Evolutionary conservation across 2,113 vertebrate genomes (phyloP).

Genomic region (Platysternon megacephalum): DNA sequence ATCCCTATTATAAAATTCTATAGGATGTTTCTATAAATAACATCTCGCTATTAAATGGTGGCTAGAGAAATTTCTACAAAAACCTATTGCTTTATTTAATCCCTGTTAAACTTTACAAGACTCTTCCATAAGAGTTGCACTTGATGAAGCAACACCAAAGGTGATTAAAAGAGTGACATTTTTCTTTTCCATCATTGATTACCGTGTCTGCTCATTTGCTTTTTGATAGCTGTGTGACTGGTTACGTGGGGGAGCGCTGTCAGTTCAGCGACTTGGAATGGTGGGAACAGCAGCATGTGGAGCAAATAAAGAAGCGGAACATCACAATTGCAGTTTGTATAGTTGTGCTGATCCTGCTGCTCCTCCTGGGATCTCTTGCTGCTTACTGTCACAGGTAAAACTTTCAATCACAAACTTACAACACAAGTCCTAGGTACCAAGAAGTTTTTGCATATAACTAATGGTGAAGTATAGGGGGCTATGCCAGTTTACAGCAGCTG

Average conservation of each 20-base stretch:
- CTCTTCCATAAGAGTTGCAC: accelerated
- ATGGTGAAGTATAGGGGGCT: accelerated
- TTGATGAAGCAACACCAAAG: accelerated
- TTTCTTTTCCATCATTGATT: accelerated
- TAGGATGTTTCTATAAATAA: neutral
- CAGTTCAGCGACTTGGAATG: conserved; percentile 91
- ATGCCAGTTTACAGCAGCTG: neutral
- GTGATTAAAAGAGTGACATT: neutral
- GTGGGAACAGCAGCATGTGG: conserved; percentile 86
- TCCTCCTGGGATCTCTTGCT: conserved; percentile 80
- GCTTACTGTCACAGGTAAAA: conserved; percentile 85
- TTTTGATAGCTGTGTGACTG: conserved; percentile 82
- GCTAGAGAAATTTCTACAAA: neutral
- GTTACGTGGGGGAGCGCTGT: conserved; percentile 90
- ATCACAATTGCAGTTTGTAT: conserved; percentile 74
- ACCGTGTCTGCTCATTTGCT: neutral
- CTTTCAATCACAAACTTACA: accelerated
- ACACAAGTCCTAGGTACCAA: accelerated
- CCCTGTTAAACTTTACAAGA: neutral
- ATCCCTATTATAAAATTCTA: neutral
- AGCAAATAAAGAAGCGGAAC: conserved; percentile 78
- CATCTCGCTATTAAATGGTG: neutral
- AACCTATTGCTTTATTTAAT: neutral
- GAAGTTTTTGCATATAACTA: accelerated
- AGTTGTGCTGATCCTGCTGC: conserved; percentile 73